Conservation (phyloP, 2,113 vertebrate species). For the Tonatia bakeri region DNA sequence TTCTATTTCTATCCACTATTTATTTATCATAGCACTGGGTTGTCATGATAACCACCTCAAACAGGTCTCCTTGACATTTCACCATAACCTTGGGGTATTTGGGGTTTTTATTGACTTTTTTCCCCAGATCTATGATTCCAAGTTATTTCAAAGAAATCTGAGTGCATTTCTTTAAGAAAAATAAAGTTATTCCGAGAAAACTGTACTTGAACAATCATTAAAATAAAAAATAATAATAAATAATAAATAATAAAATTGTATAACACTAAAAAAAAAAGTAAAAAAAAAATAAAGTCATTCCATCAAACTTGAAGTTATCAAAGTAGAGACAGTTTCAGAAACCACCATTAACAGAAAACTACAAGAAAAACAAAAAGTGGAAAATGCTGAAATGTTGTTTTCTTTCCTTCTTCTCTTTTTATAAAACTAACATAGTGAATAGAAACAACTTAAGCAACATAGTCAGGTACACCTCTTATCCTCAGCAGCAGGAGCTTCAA, state of each 20-base stretch:
- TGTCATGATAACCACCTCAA: background rate
- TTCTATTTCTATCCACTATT: background rate
- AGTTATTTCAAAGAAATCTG: slow-evolving; percentile 36
- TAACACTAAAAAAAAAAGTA: no score
- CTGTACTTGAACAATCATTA: no score
- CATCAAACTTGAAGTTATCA: slow-evolving; percentile 5
- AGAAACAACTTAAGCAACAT: background rate
- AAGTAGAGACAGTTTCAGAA: slow-evolving; percentile 17
- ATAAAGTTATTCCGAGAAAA: background rate
- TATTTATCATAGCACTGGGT: background rate
- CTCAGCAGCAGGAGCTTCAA: background rate
- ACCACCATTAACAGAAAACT: background rate
- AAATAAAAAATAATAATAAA: no score
- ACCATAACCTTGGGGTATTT: background rate
- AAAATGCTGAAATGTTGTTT: background rate
- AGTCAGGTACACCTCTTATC: background rate
- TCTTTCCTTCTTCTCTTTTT: background rate
- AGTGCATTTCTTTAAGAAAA: background rate
- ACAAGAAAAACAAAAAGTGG: background rate
- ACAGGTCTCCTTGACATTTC: background rate
- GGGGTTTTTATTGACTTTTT: background rate
- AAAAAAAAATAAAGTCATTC: background rate
- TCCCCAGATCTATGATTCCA: background rate
- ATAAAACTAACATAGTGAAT: background rate
- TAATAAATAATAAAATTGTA: no score